Evolutionary conservation across 1,140 invertebrate genomes (phyloP).

Genomic region (Leptopilina clavipes): DNA sequence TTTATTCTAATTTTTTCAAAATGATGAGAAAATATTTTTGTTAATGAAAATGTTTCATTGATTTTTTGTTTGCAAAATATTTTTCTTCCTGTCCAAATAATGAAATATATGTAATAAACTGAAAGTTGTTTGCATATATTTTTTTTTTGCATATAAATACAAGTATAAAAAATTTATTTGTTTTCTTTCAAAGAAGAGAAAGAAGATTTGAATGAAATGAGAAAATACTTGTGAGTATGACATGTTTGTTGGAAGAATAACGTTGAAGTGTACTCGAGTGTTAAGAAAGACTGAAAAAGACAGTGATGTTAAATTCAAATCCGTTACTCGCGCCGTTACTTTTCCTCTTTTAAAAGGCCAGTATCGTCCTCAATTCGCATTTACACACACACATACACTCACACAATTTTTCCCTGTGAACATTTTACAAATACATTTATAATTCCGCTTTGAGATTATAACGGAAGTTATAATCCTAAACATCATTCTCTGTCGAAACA

Average conservation of each 20-base stretch:
- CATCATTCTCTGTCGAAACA: background rate
- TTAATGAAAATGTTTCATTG: too few relatives aligned
- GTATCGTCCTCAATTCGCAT: constrained; percentile 15
- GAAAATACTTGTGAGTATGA: too few relatives aligned
- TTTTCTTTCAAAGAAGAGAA: too few relatives aligned
- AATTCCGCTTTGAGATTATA: background rate
- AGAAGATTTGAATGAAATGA: too few relatives aligned
- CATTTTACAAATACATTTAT: constrained; percentile 5
- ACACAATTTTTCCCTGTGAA: background rate
- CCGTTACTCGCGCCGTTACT: constrained; percentile 14
- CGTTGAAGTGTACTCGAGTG: background rate
- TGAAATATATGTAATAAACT: too few relatives aligned
- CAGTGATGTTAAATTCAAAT: constrained; percentile 20
- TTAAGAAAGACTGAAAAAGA: constrained; percentile 16
- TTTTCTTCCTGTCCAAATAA: too few relatives aligned
- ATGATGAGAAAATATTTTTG: too few relatives aligned
- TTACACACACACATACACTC: background rate
- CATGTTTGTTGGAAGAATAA: background rate
- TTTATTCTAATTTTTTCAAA: too few relatives aligned
- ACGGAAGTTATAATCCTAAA: constrained; percentile 16
- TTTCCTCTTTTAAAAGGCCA: constrained; percentile 13
- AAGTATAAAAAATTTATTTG: too few relatives aligned
- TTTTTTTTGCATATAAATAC: too few relatives aligned
- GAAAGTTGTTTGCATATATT: too few relatives aligned
- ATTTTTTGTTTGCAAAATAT: too few relatives aligned